phyloP scores from a whole-genome alignment of 92 coral and sea anemone species.

The Umimayanthus chanpuru region DNA sequence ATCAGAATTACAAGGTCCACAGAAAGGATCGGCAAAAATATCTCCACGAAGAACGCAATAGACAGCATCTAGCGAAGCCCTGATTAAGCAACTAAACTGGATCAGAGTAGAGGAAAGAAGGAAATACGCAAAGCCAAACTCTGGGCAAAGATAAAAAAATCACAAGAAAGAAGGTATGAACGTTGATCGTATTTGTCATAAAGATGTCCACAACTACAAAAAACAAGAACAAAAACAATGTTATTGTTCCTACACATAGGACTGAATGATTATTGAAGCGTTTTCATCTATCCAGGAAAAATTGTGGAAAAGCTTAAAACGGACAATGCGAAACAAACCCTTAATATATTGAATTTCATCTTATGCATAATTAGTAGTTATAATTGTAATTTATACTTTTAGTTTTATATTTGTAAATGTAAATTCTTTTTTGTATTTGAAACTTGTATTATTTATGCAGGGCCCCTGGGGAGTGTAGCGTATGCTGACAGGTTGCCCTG shows the following conservation, averaged over 20 bases:
- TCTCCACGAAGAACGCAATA: too few species aligned
- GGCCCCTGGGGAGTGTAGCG: background rate
- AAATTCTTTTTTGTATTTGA: background rate
- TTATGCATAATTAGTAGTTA: too few species aligned
- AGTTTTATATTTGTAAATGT: background rate
- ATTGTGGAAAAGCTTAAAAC: background rate
- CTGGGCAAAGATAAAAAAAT: background rate
- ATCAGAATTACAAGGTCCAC: too few species aligned
- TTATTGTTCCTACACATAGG: constrained; percentile 40
- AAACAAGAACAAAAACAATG: constrained; percentile 27
- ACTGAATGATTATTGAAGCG: constrained; percentile 21
- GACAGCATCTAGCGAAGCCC: background rate
- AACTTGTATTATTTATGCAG: background rate
- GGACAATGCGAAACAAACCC: background rate
- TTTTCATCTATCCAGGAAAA: background rate
- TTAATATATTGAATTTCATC: background rate
- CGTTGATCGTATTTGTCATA: background rate
- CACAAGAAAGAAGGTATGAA: background rate
- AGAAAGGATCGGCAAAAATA: too few species aligned
- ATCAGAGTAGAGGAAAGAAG: background rate
- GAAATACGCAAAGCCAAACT: background rate
- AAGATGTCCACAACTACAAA: constrained; percentile 44
- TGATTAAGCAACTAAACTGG: background rate
- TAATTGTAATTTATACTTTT: background rate
- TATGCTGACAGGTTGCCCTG: background rate